Conservation (phyloP, 1,140 invertebrate species). For the Aphis gossypii region DNA sequence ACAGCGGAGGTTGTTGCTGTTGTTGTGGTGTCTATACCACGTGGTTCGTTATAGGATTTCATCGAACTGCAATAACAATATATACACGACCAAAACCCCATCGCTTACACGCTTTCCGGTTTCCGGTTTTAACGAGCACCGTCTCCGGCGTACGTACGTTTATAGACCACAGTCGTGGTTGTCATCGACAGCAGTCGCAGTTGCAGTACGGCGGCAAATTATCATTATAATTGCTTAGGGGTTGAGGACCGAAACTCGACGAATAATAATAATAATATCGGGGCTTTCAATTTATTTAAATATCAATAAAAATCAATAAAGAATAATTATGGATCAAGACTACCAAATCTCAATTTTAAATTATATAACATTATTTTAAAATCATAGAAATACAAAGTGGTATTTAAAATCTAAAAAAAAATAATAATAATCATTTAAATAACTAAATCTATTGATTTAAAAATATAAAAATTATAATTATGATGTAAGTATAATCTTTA, state of each 20-base stretch:
- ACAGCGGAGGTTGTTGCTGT: background rate
- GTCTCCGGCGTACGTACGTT: background rate
- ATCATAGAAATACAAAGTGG: too few relatives aligned
- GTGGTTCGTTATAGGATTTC: background rate
- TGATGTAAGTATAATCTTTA: too few relatives aligned
- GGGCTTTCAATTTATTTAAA: too few relatives aligned
- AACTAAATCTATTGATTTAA: too few relatives aligned
- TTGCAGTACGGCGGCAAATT: background rate
- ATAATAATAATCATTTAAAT: too few relatives aligned
- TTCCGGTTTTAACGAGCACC: conserved; percentile 25
- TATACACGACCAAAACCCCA: background rate
- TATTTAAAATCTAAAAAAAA: too few relatives aligned
- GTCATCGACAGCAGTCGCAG: background rate
- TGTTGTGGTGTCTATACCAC: background rate
- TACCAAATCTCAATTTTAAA: too few relatives aligned
- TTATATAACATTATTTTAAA: too few relatives aligned
- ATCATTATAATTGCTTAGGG: background rate
- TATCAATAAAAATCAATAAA: too few relatives aligned
- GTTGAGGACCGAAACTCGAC: background rate
- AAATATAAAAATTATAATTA: too few relatives aligned
- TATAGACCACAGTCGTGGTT: background rate
- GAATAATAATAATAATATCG: background rate
- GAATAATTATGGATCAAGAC: too few relatives aligned
- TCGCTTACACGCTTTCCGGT: conserved; percentile 13
- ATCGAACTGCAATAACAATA: background rate